Percentiles rank a stretch among this genome's conserved stretches.
Conservation (phyloP, 2,113 vertebrate species). For the Entosphenus tridentatus region DNA sequence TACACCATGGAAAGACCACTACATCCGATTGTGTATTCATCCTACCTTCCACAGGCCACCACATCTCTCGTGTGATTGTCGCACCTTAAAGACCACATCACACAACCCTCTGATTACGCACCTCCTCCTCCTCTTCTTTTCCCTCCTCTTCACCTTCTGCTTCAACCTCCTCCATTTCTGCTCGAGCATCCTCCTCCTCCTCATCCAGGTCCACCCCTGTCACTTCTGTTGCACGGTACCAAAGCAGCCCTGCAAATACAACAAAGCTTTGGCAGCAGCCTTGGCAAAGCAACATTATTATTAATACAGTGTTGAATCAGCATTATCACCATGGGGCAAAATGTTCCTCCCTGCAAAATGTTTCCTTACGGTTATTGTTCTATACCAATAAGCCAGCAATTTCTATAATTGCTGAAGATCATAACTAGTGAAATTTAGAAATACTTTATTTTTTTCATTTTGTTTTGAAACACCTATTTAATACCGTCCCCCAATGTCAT, state of each 20-base stretch:
- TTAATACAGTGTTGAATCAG: not conserved
- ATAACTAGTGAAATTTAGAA: not conserved
- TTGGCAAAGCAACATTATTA: not conserved
- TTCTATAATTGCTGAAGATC: not conserved
- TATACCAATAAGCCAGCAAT: not conserved
- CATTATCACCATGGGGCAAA: not conserved
- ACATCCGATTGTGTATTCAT: not conserved
- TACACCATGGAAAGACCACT: not conserved
- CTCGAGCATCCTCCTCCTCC: slow-evolving; percentile 38
- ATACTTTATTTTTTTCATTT: too few species aligned
- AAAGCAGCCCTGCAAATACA: slow-evolving; percentile 32
- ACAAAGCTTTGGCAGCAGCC: slow-evolving; percentile 1
- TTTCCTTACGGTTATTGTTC: not conserved
- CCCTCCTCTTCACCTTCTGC: slow-evolving; percentile 17
- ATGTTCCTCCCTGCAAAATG: not conserved
- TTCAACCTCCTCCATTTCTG: slow-evolving; percentile 22
- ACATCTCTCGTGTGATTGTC: not conserved
- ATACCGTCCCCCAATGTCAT: too few species aligned
- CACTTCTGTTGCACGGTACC: slow-evolving; percentile 31
- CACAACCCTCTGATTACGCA: slow-evolving; percentile 8
- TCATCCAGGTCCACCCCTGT: slow-evolving; percentile 35
- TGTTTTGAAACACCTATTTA: too few species aligned
- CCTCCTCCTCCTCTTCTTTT: slow-evolving; percentile 21
- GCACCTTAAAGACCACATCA: not conserved
- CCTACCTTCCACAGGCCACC: not conserved